Conservation (phyloP, 2,797 vertebrate genomes). For the Rousettus madagascariensis region DNA sequence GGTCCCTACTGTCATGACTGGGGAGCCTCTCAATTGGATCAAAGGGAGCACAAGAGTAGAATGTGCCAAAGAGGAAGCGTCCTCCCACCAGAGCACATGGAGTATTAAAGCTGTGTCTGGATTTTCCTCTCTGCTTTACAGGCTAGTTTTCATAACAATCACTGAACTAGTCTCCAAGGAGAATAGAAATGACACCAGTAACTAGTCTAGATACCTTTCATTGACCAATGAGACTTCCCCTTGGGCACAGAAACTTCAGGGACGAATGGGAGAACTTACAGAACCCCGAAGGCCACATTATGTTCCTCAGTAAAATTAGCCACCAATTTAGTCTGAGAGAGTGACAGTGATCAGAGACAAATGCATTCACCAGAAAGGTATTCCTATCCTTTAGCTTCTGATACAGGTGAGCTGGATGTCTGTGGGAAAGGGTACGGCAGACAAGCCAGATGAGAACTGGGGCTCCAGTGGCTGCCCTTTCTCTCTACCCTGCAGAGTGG, state of each 20-base stretch:
- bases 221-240: neutral
- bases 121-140: too few species aligned
- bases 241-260: neutral
- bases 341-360: neutral
- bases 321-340: neutral
- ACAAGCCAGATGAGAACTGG: neutral
- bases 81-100: neutral
- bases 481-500: neutral
- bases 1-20: neutral
- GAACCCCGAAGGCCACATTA: neutral
- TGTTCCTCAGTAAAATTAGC: neutral
- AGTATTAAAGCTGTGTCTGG: neutral
- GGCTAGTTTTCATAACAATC: neutral
- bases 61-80: fast-evolving
- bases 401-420: neutral
- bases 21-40: neutral
- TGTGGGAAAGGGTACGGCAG: neutral
- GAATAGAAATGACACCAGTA: neutral
- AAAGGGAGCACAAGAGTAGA: neutral
- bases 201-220: neutral
- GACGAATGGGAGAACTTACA: neutral
- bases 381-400: neutral
- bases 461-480: neutral
- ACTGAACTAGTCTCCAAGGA: neutral
- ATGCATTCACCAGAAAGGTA: neutral